Conservation (phyloP, 2,113 vertebrate species). For the Alethe diademata region DNA sequence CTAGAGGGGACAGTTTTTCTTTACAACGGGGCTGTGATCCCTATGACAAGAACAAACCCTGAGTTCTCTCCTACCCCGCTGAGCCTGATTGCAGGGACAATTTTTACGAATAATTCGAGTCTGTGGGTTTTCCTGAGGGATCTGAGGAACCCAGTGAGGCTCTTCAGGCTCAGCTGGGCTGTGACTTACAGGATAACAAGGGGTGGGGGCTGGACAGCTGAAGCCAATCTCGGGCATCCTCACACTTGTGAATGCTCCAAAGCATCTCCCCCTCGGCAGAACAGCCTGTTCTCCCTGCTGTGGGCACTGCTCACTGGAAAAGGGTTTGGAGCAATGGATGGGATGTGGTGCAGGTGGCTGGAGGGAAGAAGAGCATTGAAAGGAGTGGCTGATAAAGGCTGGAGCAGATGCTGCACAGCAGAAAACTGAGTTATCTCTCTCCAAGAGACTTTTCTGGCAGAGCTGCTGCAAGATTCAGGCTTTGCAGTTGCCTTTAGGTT, state of each 20-base stretch:
- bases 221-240: neutral
- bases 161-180: neutral
- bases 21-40: rapidly evolving
- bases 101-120: neutral
- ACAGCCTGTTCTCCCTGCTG: neutral
- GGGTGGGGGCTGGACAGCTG: neutral
- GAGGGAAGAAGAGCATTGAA: neutral
- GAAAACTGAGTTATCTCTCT: neutral
- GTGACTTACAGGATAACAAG: neutral
- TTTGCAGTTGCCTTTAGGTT: neutral
- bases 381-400: neutral
- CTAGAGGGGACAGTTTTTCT: neutral
- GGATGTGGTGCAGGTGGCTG: neutral
- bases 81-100: neutral
- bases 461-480: neutral
- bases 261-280: neutral
- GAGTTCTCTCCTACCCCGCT: neutral
- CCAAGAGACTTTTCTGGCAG: neutral
- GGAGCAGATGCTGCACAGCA: neutral
- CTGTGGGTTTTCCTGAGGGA: neutral
- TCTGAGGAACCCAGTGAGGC: neutral
- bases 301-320: neutral
- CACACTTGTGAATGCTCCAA: neutral
- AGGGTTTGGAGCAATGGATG: neutral
- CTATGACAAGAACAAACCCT: rapidly evolving